Evolutionary conservation across 2,113 vertebrate genomes (phyloP).

Genomic region (Psittacula cyanocephala): DNA sequence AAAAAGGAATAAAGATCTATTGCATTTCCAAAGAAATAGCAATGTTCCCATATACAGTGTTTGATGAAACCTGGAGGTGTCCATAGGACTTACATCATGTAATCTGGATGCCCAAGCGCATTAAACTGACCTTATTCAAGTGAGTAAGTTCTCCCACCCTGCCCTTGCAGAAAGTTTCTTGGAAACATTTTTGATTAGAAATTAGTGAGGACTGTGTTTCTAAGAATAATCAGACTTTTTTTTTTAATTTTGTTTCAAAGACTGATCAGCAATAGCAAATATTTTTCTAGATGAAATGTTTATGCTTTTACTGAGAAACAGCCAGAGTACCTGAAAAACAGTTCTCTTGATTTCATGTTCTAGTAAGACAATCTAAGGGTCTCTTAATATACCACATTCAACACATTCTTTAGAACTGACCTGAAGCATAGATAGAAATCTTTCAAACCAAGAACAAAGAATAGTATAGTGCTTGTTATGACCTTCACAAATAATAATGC

Average conservation of each 20-base stretch:
- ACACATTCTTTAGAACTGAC: background rate
- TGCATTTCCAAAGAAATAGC: background rate
- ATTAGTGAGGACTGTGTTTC: background rate
- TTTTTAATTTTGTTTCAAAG: background rate
- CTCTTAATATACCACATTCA: background rate
- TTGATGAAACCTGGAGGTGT: background rate
- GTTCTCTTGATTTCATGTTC: background rate
- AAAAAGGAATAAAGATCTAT: background rate
- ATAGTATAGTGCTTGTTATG: background rate
- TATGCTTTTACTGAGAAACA: background rate
- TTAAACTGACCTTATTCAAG: background rate
- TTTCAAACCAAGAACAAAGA: background rate
- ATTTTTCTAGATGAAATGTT: background rate
- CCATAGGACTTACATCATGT: background rate
- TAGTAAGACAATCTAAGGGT: background rate
- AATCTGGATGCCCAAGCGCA: background rate
- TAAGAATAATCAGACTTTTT: background rate
- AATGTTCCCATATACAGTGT: background rate
- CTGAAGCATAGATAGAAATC: background rate
- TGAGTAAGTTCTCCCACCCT: background rate
- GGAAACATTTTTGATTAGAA: background rate
- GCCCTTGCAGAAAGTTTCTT: background rate
- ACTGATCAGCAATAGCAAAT: background rate
- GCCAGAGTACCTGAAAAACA: background rate
- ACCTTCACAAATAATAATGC: background rate